Conservation (phyloP, 2,888 invertebrate genomes). For the Caenorhabditis sp. region DNA sequence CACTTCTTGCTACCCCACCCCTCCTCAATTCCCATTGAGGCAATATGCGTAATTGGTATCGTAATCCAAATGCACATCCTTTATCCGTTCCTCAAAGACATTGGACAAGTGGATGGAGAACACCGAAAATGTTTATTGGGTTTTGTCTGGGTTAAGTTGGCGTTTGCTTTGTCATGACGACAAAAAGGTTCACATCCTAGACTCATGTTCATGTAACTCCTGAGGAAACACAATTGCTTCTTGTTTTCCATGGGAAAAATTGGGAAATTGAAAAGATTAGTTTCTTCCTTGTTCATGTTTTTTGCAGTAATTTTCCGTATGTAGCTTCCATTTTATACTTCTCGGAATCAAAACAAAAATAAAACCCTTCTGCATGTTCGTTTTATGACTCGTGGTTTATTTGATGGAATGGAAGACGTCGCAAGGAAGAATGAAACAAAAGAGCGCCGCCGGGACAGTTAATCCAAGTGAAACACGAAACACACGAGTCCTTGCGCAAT, state of each 20-base stretch:
- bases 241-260: not conserved
- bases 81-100: constrained; percentile 17
- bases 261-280: constrained; percentile 24
- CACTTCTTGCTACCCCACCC: constrained; percentile 24
- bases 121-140: constrained; percentile 22
- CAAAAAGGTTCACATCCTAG: constrained; percentile 12
- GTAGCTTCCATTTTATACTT: no score
- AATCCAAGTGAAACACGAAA: constrained; percentile 52
- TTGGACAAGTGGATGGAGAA: no score
- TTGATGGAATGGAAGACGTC: constrained; percentile 26
- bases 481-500: constrained; percentile 31
- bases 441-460: constrained; percentile 39
- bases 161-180: constrained; percentile 24
- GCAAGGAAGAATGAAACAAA: constrained; percentile 56
- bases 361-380: constrained; percentile 17
- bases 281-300: constrained; percentile 14
- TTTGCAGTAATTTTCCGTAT: no score
- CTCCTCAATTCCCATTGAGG: constrained; percentile 46
- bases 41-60: constrained; percentile 66
- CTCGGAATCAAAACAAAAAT: not conserved
- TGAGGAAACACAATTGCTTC: not conserved
- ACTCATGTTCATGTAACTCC: not conserved
- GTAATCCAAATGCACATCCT: constrained; percentile 58
- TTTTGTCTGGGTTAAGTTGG: not conserved
- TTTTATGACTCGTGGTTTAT: constrained; percentile 41